Conservation (phyloP, 1,140 invertebrate genomes). For the Pachypsylla venusta region DNA sequence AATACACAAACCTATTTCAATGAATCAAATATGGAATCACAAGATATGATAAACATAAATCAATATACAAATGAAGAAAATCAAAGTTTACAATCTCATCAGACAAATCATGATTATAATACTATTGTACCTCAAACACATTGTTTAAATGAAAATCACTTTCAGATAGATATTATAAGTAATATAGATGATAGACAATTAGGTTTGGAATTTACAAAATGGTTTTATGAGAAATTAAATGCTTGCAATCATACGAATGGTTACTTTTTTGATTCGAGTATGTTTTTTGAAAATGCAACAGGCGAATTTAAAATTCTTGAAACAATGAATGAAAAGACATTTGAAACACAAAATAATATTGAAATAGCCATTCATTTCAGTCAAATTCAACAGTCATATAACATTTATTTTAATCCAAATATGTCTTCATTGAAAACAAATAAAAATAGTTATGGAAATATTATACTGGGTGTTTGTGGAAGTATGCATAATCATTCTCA, state of each 20-base stretch:
- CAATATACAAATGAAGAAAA: too few relatives aligned
- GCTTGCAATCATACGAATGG: background rate
- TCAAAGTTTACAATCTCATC: too few relatives aligned
- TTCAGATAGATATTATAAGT: background rate
- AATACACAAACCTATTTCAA: too few relatives aligned
- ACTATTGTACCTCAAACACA: too few relatives aligned
- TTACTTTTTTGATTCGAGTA: background rate
- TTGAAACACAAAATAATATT: background rate
- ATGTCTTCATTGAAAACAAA: background rate
- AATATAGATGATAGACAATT: background rate
- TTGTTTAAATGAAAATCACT: too few relatives aligned
- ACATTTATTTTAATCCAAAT: background rate
- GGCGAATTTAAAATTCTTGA: background rate
- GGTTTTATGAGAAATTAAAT: background rate
- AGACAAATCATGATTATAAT: too few relatives aligned
- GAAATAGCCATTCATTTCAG: background rate
- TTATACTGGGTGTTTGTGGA: background rate
- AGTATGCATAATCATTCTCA: background rate
- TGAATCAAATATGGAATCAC: too few relatives aligned
- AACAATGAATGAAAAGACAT: background rate
- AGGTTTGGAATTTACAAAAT: background rate
- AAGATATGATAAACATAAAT: too few relatives aligned
- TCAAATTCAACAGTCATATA: background rate
- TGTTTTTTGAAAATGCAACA: background rate
- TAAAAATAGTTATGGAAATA: background rate